Conservation (phyloP, 1,140 invertebrate genomes). For the Aculops lycopersici region DNA sequence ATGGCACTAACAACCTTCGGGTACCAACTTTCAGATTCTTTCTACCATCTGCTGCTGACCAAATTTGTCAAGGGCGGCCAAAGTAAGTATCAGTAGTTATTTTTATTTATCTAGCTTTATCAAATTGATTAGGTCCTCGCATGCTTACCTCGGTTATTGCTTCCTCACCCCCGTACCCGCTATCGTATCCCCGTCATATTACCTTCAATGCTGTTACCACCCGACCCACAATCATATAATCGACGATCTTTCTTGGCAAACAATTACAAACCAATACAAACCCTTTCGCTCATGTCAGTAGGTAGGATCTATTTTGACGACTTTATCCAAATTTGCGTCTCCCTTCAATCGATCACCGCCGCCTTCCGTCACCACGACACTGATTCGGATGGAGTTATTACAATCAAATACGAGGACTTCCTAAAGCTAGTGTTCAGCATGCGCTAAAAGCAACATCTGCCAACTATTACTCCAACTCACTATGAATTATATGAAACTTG, state of each 20-base stretch:
- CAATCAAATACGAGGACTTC: constrained; percentile 88
- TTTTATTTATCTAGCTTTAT: neutral
- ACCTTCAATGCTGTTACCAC: neutral
- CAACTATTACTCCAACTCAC: too few species aligned
- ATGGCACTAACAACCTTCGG: constrained; percentile 67
- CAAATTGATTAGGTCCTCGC: too few species aligned
- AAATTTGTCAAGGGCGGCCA: constrained; percentile 77
- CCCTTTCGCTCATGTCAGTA: constrained; percentile 17
- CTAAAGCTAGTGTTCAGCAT: constrained; percentile 72
- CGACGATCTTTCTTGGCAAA: neutral
- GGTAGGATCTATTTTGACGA: constrained; percentile 64
- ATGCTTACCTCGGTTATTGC: too few species aligned
- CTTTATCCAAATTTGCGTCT: constrained; percentile 82
- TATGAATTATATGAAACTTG: too few species aligned
- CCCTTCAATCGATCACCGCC: constrained; percentile 56
- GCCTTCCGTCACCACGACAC: constrained; percentile 63
- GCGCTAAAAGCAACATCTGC: constrained; percentile 27
- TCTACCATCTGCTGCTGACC: constrained; percentile 43
- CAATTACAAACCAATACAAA: neutral
- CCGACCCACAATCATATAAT: neutral
- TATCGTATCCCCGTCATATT: too few species aligned
- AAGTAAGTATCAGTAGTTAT: constrained; percentile 17
- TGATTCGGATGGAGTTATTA: constrained; percentile 73
- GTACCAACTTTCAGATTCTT: constrained; percentile 40
- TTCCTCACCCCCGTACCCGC: too few species aligned